These are phyloP conservation scores for Cheilosia variabilis DNA, from an alignment of 2,888 invertebrate genomes.

Conservation along the genomic window DNA sequence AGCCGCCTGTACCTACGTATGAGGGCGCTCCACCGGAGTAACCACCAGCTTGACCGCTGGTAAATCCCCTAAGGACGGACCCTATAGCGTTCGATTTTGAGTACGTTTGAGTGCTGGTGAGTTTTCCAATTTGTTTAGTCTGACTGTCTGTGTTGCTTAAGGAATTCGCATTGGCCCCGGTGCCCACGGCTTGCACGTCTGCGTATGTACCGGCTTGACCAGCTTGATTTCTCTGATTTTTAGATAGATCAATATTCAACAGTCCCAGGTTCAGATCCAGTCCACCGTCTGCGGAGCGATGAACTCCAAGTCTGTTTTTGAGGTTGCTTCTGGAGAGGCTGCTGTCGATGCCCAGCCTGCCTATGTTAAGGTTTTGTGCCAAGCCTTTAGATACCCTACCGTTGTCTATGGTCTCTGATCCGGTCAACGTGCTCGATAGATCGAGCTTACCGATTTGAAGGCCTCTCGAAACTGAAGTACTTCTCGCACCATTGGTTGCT, in stretches of 20 bases:
- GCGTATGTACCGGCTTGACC: slow-evolving; percentile 78
- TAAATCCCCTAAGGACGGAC: slow-evolving; percentile 78
- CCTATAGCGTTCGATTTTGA: slow-evolving; percentile 80
- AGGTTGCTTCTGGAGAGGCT: slow-evolving; percentile 80
- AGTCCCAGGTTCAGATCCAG: slow-evolving; percentile 79
- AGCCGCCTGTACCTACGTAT: slow-evolving; percentile 38
- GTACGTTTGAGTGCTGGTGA: slow-evolving; percentile 78
- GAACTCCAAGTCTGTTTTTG: slow-evolving; percentile 80
- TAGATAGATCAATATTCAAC: slow-evolving; percentile 79
- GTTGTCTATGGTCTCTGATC: slow-evolving; percentile 78
- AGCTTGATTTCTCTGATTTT: slow-evolving; percentile 76
- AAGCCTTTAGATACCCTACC: slow-evolving; percentile 78
- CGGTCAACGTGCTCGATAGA: slow-evolving; percentile 80
- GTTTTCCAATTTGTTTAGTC: slow-evolving; percentile 77
- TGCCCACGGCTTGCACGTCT: slow-evolving; percentile 77
- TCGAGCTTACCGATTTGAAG: slow-evolving; percentile 80
- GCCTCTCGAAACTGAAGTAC: slow-evolving; percentile 79
- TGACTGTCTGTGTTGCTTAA: slow-evolving; percentile 78
- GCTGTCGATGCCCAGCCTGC: slow-evolving; percentile 80
- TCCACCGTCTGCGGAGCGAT: slow-evolving; percentile 79
- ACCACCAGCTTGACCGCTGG: slow-evolving; percentile 79
- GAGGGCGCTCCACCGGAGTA: slow-evolving; percentile 77
- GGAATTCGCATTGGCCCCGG: slow-evolving; percentile 77
- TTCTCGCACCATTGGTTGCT: slow-evolving; percentile 78
- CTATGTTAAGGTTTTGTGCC: slow-evolving; percentile 80